Conservation (phyloP, 1,140 invertebrate genomes). For the Drosophila kanapiae region DNA sequence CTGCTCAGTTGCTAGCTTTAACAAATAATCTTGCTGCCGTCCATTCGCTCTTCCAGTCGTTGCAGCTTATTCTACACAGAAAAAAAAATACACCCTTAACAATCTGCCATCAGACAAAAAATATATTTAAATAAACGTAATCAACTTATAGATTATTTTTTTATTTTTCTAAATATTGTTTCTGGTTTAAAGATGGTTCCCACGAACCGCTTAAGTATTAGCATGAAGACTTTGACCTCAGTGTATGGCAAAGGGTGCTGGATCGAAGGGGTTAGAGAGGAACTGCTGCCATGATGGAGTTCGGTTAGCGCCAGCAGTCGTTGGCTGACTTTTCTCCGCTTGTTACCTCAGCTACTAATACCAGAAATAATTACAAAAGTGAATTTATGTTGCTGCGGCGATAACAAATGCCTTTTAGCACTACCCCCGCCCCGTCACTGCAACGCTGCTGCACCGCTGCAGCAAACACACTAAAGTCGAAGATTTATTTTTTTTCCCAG, state of each 20-base stretch:
- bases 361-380: slow-evolving; percentile 83
- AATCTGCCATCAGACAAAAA: accelerated
- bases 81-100: background rate
- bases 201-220: background rate
- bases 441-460: slow-evolving; percentile 4
- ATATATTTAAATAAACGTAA: background rate
- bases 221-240: background rate
- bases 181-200: background rate
- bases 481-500: slow-evolving; percentile 68
- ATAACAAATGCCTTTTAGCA: slow-evolving; percentile 82
- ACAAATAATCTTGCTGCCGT: slow-evolving; percentile 74
- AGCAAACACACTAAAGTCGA: slow-evolving; percentile 51
- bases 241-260: slow-evolving; percentile 11
- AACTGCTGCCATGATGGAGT: slow-evolving; percentile 58
- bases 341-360: slow-evolving; percentile 80
- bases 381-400: slow-evolving; percentile 79
- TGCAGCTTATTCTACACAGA: slow-evolving; percentile 21
- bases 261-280: slow-evolving; percentile 1
- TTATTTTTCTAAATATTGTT: too few species aligned
- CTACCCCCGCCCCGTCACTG: slow-evolving; percentile 12
- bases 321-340: slow-evolving; percentile 67
- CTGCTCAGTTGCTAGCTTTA: slow-evolving; percentile 60
- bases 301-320: slow-evolving; percentile 48
- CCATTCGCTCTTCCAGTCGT: slow-evolving; percentile 65
- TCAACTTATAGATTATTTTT: background rate